Conservation (phyloP, 1,140 invertebrate species). For the Drosophila pseudoananassae region DNA sequence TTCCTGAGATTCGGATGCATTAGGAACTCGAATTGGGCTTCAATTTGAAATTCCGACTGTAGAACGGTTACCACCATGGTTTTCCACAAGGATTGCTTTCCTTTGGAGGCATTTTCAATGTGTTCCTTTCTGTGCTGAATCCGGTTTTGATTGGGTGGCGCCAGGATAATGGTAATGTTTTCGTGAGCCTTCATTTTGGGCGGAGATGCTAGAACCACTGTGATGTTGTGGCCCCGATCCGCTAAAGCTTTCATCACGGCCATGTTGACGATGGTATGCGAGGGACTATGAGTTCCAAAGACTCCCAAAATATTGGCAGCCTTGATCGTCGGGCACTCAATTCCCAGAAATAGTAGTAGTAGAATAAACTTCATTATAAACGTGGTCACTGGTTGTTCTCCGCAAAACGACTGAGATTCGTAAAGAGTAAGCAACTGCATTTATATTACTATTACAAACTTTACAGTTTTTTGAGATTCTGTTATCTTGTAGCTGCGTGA, state of each 20-base stretch:
- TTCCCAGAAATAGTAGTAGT: no score
- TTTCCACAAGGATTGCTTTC: neutral
- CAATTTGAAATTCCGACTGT: constrained; percentile 14
- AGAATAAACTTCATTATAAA: no score
- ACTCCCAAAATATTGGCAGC: constrained; percentile 71
- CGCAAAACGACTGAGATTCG: no score
- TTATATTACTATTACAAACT: no score
- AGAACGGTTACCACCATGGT: no score
- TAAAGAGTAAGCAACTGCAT: no score
- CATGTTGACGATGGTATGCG: constrained; percentile 77
- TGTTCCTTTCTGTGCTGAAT: constrained; percentile 15
- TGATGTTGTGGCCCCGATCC: constrained; percentile 72
- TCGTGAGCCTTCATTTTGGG: constrained; percentile 39
- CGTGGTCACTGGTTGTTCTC: no score
- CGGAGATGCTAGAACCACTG: constrained; percentile 41
- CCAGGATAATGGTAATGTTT: constrained; percentile 60
- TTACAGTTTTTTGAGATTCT: no score
- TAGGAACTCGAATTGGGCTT: constrained; percentile 51
- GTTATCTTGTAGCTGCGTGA: no score
- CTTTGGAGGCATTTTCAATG: constrained; percentile 11
- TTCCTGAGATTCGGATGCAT: constrained; percentile 47
- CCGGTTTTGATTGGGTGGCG: constrained; percentile 37
- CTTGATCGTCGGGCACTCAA: no score
- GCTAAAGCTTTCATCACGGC: constrained; percentile 64
- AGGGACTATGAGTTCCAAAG: constrained; percentile 66